Evolutionary conservation across 2,113 vertebrate genomes (phyloP).

Genomic region (Hemichromis elongatus): DNA sequence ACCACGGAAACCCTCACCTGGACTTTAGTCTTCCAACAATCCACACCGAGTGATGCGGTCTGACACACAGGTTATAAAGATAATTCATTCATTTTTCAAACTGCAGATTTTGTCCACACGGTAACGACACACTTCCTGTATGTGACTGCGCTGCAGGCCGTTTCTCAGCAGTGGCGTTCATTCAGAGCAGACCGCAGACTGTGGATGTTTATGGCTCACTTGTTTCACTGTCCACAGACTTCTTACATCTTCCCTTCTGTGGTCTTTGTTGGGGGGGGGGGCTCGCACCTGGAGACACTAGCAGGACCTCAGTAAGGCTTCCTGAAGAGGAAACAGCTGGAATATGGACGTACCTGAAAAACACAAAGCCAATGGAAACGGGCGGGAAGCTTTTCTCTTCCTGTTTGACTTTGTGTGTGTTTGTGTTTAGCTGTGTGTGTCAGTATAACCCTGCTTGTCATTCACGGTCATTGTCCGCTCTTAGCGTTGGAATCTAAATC

Average conservation of each 20-base stretch:
- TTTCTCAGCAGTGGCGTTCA: background rate
- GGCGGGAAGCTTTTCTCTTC: background rate
- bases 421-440: background rate
- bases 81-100: too few species aligned
- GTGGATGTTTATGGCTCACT: background rate
- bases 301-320: too few species aligned
- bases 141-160: too few species aligned
- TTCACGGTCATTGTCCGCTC: conserved; percentile 4
- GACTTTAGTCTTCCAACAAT: too few species aligned
- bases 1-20: too few species aligned
- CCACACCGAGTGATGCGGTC: too few species aligned
- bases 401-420: background rate
- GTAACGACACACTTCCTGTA: background rate
- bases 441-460: conserved; percentile 10
- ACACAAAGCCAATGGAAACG: background rate
- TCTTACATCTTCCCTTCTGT: background rate
- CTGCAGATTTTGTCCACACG: background rate
- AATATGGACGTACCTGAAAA: background rate
- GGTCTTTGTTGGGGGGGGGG: background rate
- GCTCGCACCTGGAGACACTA: background rate
- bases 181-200: too few species aligned
- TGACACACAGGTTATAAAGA: too few species aligned
- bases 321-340: background rate
- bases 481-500: background rate
- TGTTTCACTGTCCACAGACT: background rate